These are phyloP conservation scores for Ancistrus triradiatus DNA, from an alignment of 2,113 vertebrate species.

Conservation along the genomic window DNA sequence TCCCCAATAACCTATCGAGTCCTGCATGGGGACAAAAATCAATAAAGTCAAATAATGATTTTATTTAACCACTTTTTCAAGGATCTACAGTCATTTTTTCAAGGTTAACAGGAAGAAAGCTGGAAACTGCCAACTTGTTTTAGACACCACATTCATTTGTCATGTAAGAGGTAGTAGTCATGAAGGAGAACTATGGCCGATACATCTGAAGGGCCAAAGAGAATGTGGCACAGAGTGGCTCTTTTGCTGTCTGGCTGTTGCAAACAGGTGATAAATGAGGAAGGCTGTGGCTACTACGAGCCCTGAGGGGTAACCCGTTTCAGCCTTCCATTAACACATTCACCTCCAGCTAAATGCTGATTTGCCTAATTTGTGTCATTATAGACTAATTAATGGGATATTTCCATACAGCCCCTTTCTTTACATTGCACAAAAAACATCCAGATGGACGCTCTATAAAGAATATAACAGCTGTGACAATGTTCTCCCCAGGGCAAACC, in stretches of 20 bases:
- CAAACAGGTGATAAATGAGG: slow-evolving; percentile 57
- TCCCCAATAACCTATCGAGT: slow-evolving; percentile 58
- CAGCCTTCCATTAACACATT: slow-evolving; percentile 79
- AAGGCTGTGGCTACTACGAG: slow-evolving; percentile 46
- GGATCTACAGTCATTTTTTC: slow-evolving; percentile 50
- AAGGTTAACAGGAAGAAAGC: slow-evolving; percentile 48
- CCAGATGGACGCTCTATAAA: background rate
- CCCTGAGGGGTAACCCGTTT: slow-evolving; percentile 76
- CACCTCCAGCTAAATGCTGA: slow-evolving; percentile 78
- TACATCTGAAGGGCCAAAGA: background rate
- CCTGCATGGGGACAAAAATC: slow-evolving; percentile 51
- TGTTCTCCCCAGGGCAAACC: no score
- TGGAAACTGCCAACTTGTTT: slow-evolving; percentile 13
- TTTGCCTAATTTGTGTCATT: slow-evolving; percentile 92
- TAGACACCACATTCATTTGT: slow-evolving; percentile 12
- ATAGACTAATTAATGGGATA: slow-evolving; percentile 86
- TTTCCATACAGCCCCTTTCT: slow-evolving; percentile 67
- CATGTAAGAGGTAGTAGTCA: background rate
- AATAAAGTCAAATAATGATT: slow-evolving; percentile 62
- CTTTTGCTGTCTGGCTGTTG: slow-evolving; percentile 43
- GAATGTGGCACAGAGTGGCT: slow-evolving; percentile 1
- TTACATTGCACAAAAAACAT: background rate
- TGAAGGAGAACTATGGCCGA: background rate
- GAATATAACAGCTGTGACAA: background rate
- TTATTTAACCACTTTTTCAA: slow-evolving; percentile 57